Evolutionary conservation across 2,888 invertebrate genomes (phyloP).

Genomic region (Tromatobia lineatoria): DNA sequence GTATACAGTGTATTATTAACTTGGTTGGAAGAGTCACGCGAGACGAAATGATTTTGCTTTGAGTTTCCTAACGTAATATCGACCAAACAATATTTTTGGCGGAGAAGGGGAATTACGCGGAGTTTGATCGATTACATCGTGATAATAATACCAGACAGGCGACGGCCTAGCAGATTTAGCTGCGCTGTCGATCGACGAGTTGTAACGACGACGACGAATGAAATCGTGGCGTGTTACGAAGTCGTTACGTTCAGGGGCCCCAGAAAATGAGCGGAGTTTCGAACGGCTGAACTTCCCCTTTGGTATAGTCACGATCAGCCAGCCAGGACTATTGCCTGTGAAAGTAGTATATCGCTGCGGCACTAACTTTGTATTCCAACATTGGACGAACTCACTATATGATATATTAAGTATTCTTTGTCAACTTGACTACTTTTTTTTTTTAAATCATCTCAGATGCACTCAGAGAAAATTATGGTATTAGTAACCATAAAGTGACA

Average conservation of each 20-base stretch:
- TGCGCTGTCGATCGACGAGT: constrained; percentile 22
- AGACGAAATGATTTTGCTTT: constrained; percentile 23
- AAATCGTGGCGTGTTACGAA: constrained; percentile 70
- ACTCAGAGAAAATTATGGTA: no score
- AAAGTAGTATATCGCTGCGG: constrained; percentile 57
- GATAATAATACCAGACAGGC: constrained; percentile 43
- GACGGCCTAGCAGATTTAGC: constrained; percentile 38
- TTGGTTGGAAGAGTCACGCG: constrained; percentile 31
- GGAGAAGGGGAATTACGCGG: neutral
- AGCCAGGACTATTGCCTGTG: constrained; percentile 66
- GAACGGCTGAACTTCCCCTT: constrained; percentile 60
- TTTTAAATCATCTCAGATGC: no score
- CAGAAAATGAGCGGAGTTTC: constrained; percentile 67
- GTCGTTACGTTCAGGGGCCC: constrained; percentile 63
- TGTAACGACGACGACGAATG: constrained; percentile 46
- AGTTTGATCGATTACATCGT: constrained; percentile 63
- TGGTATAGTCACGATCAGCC: constrained; percentile 46
- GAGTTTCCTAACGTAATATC: constrained; percentile 29
- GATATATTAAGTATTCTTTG: constrained; percentile 3
- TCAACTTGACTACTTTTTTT: no score
- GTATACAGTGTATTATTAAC: neutral
- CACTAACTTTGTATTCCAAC: constrained; percentile 52
- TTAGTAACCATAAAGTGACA: no score
- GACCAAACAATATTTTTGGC: constrained; percentile 41
- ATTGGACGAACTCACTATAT: constrained; percentile 51